Percentiles rank a stretch among this genome's conserved stretches.
phyloP scores from a whole-genome alignment of 2,797 vertebrate genomes.

The Melopsittacus undulatus region DNA sequence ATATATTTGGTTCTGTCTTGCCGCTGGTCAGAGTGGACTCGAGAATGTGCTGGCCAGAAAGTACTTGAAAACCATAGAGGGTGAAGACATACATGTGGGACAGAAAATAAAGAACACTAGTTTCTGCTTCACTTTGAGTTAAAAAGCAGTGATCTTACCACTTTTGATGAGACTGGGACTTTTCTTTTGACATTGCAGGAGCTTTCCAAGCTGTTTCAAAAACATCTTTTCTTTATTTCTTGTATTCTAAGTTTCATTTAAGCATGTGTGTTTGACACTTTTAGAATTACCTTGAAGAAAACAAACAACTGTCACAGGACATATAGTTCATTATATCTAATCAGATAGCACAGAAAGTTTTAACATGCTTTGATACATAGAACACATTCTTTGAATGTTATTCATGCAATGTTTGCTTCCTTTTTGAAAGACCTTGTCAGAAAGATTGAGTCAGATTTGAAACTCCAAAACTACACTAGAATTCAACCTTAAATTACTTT shows the following conservation, averaged over 20 bases:
- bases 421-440: neutral
- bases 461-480: neutral
- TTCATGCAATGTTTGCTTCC: neutral
- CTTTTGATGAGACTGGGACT: neutral
- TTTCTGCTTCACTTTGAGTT: neutral
- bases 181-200: neutral
- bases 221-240: neutral
- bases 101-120: neutral
- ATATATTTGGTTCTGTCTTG: neutral
- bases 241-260: neutral
- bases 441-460: neutral
- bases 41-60: neutral
- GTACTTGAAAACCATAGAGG: accelerated
- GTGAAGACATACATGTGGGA: neutral
- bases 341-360: neutral
- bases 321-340: neutral
- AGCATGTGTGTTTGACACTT: neutral
- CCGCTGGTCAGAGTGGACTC: neutral
- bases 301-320: neutral
- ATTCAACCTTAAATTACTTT: neutral
- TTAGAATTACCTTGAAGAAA: neutral
- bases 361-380: neutral
- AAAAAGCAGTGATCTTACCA: neutral
- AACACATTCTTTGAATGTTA: neutral
- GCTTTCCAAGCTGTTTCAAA: neutral